Evolutionary conservation across 2,113 vertebrate genomes (phyloP), one percentile per base, ranked within the genome.

Genomic region (Amia ocellicauda): DNA sequence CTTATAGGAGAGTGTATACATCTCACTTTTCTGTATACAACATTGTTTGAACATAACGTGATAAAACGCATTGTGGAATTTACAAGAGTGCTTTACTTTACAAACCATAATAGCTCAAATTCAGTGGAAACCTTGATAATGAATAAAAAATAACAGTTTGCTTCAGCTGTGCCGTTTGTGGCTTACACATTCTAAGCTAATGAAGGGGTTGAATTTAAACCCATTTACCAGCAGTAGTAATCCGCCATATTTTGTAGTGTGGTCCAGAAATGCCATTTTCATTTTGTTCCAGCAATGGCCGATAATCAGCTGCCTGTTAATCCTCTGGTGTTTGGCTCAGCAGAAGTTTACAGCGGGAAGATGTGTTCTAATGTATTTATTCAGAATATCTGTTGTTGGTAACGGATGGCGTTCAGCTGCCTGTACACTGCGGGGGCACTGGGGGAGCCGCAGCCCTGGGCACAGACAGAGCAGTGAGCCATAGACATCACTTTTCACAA

Each of bases 131-230:
- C n/a, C n/a, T n/a, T n/a, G n/a, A 10, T 36, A 7, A 36, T 36
- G 31, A 36, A 36, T 36, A 10, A 10, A 36, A 36, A 36, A 36
- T 10, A 36, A 36, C 1, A 36, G 11, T 7, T 10, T 10, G 5
- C 5, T 36, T 36, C 31, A 36, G 31, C 1, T 36, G 31, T 36
- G 5, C 31, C 31, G 11, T 36, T 36, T 36, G 11, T 36, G 31
- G 31, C 31, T 36, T 1, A 36, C 11, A 10, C 47, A 40, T 54
- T 58, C 42, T 45, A 52, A 28, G 47, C 17, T 27, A 51, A 26
- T 58, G 45, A 63, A 24, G 26, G 23, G 23, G 19, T 29, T 2
- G 23, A 22, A 31, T 52, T 52, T 60, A 60, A 59, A 51, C 47
- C 20, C 11, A 31, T 57, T 66, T 66, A 57, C 4, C 23, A 1